These are phyloP conservation scores for Sceliomorpha sp. DNA, from an alignment of 2,888 invertebrate species.

Conservation along the genomic window DNA sequence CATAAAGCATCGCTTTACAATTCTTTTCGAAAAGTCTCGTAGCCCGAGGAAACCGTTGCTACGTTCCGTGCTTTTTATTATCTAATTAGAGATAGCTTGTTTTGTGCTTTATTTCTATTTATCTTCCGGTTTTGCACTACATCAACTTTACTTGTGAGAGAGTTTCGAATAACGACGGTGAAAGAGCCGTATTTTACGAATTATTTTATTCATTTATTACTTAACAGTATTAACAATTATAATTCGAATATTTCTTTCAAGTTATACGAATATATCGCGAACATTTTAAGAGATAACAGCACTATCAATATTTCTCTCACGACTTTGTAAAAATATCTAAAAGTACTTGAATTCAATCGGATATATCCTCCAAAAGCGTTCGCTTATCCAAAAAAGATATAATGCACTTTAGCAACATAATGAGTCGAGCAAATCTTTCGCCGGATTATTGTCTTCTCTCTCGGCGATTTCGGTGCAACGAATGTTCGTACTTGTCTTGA, in stretches of 20 bases:
- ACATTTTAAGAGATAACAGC: too few relatives aligned
- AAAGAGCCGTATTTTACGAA: too few relatives aligned
- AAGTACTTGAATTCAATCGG: too few relatives aligned
- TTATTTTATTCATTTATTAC: too few relatives aligned
- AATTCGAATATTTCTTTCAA: too few relatives aligned
- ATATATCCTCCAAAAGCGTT: too few relatives aligned
- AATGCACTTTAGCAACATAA: slow-evolving; percentile 12
- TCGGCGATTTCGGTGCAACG: slow-evolving; percentile 20
- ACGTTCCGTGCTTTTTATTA: slow-evolving; percentile 12
- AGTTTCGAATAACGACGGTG: too few relatives aligned
- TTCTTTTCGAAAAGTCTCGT: slow-evolving; percentile 4
- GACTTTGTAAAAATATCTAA: too few relatives aligned
- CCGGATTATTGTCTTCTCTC: slow-evolving; percentile 21
- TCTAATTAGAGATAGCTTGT: slow-evolving; percentile 20
- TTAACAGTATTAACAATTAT: too few relatives aligned
- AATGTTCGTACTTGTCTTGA: slow-evolving; percentile 31
- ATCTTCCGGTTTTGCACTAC: slow-evolving; percentile 3
- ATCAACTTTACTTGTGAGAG: not conserved
- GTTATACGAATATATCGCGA: too few relatives aligned
- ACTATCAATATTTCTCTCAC: too few relatives aligned
- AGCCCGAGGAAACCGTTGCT: slow-evolving; percentile 3
- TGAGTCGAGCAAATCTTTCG: slow-evolving; percentile 27
- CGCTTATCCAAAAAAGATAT: too few relatives aligned
- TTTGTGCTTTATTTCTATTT: slow-evolving; percentile 7
- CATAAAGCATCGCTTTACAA: not conserved